Base-by-base conservation (phyloP, 1,140 invertebrate genomes). In the Trypoxylus dichotomus region DNA sequence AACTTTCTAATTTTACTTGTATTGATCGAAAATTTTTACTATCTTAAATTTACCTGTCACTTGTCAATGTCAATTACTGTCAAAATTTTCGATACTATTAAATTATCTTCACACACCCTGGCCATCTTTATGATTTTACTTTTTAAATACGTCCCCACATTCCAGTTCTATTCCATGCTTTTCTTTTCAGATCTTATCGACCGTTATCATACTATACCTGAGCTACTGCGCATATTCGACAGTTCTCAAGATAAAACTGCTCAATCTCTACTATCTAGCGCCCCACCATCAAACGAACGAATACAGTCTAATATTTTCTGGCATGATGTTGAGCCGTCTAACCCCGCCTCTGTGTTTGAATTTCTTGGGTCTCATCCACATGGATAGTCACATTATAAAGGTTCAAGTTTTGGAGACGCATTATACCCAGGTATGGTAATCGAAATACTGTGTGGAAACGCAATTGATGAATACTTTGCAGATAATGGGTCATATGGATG, bases 401-500 rank as follows among this genome's bases (percentile, higher is more conserved):
- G 91, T 92, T 72, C 90, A 90, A 76, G 89, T 94, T 13, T 86
- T 93, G 81, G 95, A 97, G 87, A 97, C 96, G 0, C 91, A 94
- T 82, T 97, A 97, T 82, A 98, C 96, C 0, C 91, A 94, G 88
- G 95, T 96, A 86, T 82, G 79, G 75, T 72, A 60, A n/a, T 21
- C 15, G 21, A 21, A 71, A 71, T 3, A 24, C 73, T 29, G 13
- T 74, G 29, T 0, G 0, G 37, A 41, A 74, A 1, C 74, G 73
- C 68, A 79, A 47, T 7, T 79, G 80, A 81, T 84, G 79, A 74
- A n/a, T 86, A 58, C 32, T 58, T 63, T 63, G 1, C 21, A 97
- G 94, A 94, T 99, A 79, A 99, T 99, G 98, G 98, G 98, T 24
- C 98, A 99, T 84, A 97, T 99, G 97, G 97, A 99, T 88, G 96